Evolutionary conservation across 1,140 invertebrate species (phyloP), one percentile per base, ranked within the genome.

Genomic region (Melitaea cinxia): DNA sequence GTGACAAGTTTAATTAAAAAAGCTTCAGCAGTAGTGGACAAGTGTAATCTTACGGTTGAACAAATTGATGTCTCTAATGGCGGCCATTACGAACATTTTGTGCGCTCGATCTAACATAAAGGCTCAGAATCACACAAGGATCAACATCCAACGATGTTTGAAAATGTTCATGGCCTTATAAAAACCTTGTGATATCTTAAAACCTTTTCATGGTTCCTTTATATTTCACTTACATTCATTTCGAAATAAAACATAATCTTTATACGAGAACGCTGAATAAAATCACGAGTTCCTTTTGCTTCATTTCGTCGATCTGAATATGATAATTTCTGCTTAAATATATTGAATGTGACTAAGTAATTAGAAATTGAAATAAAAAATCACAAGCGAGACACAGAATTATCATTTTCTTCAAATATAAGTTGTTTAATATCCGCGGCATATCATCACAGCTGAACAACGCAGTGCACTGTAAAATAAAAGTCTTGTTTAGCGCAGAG

Each of bases 61-160:
- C 78, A 78, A 85, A 80, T 85, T 85, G 77, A 87, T 87, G 83
- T 76, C 66, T 75, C 73, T 88, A 88, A 88, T 88, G 82, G 82
- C 76, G 33, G 73, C 84, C 83, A 86, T 88, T 87, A 85, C 73
- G 75, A 73, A 76, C 79, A 82, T 82, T 83, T 78, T 81, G 81
- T 77, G 76, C 80, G 77, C 73, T 78, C 79, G 70, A 85, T 82
- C 81, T 77, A 77, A 83, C 83, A 78, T 61, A 78, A 82, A 82
- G 85, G 82, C 77, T 76, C 70, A 61, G 68, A 19, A 72, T 61
- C 70, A 57, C 58, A 19, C 60, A 59, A 64, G 69, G 80, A 83
- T 78, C 79, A 77, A 45, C 68, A 14, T 26, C 54, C 33, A 65
- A 52, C 14, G 15, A 50, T 52, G 19, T 61, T 39, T 50, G 17